Evolutionary conservation across 2,113 vertebrate genomes (phyloP), one percentile per base, ranked within the genome.

Genomic region (Scopus umbretta): DNA sequence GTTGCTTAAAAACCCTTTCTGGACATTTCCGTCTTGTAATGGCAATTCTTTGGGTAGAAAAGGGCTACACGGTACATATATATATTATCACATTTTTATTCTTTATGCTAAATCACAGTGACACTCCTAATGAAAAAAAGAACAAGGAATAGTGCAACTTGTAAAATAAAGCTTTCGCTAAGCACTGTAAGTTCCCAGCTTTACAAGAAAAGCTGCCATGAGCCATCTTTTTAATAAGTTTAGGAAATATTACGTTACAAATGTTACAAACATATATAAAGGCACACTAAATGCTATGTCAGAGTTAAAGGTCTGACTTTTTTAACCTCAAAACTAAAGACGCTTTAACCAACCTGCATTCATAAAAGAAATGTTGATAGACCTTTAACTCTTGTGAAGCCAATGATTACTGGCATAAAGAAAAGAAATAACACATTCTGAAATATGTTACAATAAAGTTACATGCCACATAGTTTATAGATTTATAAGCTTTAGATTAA

Each of bases 401-500:
- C 85, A 95, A 80, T 95, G 97, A 98, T 94, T 94, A 96, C 68
- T 97, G 94, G 47, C 79, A 97, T 81, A 96, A 97, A 97, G 90
- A 95, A 97, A 98, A 97, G 88, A 97, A 98, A 96, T 36, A 93
- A 79, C 30, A 42, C 80, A 83, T 86, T 90, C 74, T 95, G 72
- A 88, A 96, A 94, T 89, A 90, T 7, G 20, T 72, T 91, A 50
- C 40, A 89, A 58, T 95, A 97, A 96, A 96, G 85, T 72, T 91
- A 78, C 47, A 71, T 90, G 76, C 67, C 68, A 84, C 59, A 66
- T 36, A 95, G 83, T 96, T 97, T 95, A 96, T 71, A 89, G 94
- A 96, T 97, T 88, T 96, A 19, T 93, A 96, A 96, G 89, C 84
- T 95, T 97, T 92, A 96, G 93, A 97, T 98, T 97, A 95, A 97